Evolutionary conservation across 1,140 invertebrate species (phyloP).

Genomic region (Zaprionus capensis): DNA sequence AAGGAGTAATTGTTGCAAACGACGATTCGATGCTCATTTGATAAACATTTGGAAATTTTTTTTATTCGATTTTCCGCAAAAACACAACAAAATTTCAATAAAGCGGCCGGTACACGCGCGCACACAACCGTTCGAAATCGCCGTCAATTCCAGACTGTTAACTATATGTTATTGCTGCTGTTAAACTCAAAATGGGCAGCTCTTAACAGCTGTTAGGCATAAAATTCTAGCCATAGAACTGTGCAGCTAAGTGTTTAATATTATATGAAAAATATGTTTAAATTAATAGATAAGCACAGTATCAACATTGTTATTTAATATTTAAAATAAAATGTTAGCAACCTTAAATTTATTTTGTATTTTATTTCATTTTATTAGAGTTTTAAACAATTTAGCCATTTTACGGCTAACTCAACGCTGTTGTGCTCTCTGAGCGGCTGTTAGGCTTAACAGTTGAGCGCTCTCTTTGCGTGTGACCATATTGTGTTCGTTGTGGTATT

Average conservation of each 20-base stretch:
- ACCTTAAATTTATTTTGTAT: not conserved
- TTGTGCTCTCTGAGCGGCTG: constrained; percentile 17
- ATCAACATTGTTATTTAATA: not conserved
- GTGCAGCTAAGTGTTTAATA: not conserved
- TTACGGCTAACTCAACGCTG: constrained; percentile 14
- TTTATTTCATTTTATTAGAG: not conserved
- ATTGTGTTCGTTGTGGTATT: constrained; percentile 5
- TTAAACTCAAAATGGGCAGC: constrained; percentile 46
- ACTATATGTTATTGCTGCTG: constrained; percentile 26
- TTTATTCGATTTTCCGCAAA: constrained; percentile 64
- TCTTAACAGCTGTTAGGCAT: constrained; percentile 11
- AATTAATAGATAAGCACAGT: not conserved
- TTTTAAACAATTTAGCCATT: constrained; percentile 13
- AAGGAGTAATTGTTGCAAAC: constrained; percentile 63
- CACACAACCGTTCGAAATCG: constrained; percentile 47
- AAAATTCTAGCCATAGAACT: constrained; percentile 13
- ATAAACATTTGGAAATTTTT: constrained; percentile 66
- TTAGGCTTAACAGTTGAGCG: constrained; percentile 30
- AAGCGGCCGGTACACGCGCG: constrained; percentile 43
- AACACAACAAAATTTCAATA: constrained; percentile 65
- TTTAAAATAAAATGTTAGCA: not conserved
- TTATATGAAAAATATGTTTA: not conserved
- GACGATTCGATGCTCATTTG: constrained; percentile 60
- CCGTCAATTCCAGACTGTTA: constrained; percentile 50
- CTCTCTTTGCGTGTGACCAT: constrained; percentile 31